Conservation (phyloP, 2,113 vertebrate genomes). For the Ellobius talpinus region DNA sequence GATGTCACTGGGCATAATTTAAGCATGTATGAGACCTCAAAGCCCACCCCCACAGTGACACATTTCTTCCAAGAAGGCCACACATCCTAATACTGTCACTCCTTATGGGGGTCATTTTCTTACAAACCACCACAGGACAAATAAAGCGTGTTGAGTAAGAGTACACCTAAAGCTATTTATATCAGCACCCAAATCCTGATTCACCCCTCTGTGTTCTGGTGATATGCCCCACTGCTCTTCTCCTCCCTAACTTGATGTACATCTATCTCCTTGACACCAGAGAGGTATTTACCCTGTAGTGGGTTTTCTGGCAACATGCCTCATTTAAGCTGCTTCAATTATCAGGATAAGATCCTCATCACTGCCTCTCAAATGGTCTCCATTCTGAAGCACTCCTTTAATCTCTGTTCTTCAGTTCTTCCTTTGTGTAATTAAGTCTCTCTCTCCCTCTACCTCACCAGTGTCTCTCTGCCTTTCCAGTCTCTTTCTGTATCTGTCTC, state of each 20-base stretch:
- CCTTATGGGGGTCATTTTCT: background rate
- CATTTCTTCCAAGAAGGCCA: background rate
- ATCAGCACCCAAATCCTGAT: constrained; percentile 30
- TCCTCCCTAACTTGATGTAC: background rate
- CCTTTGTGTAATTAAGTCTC: constrained; percentile 78
- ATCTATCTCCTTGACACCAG: constrained; percentile 47
- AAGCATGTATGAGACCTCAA: background rate
- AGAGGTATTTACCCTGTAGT: constrained; percentile 57
- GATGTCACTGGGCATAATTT: background rate
- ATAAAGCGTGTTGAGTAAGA: background rate
- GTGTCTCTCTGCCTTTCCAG: background rate
- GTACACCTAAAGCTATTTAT: background rate
- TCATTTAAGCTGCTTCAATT: constrained; percentile 59
- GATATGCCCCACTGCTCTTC: background rate
- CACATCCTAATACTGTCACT: background rate
- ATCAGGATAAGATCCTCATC: constrained; percentile 45
- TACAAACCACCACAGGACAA: background rate
- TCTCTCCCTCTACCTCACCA: background rate
- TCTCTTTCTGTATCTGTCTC: background rate
- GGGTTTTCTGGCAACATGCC: constrained; percentile 42
- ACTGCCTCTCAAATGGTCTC: constrained; percentile 60
- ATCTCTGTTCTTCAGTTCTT: constrained; percentile 73
- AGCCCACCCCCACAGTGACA: background rate
- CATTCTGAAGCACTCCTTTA: constrained; percentile 74
- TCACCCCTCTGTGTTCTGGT: background rate